A percentile compares a stretch with the other conserved stretches of the same genome.
Evolutionary conservation across 2,888 invertebrate species (phyloP).

Genomic region (Nasonovia ribisnigri): DNA sequence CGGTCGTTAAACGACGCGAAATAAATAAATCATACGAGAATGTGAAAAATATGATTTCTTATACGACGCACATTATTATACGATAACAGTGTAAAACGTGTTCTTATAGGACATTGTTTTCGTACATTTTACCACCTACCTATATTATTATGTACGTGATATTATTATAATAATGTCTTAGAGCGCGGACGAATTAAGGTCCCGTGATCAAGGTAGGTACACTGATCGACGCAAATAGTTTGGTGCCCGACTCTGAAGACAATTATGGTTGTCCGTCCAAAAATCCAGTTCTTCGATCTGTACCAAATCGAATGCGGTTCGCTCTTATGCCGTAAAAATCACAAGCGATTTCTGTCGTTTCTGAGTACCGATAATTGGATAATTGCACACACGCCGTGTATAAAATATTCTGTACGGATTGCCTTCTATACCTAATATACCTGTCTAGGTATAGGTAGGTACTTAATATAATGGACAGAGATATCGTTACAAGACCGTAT

Average conservation of each 20-base stretch:
- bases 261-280: not conserved
- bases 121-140: not conserved
- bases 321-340: not conserved
- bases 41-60: constrained; percentile 19
- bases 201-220: not conserved
- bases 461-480: not conserved
- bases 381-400: not conserved
- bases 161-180: not conserved
- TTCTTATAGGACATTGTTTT: constrained; percentile 12
- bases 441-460: not conserved
- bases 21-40: not conserved
- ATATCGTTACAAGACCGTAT: not conserved
- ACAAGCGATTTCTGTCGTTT: not conserved
- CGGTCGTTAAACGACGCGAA: not conserved
- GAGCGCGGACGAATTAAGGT: not conserved
- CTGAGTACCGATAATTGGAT: not conserved
- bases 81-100: not conserved
- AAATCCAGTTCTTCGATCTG: not conserved
- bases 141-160: not conserved
- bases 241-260: not conserved
- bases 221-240: not conserved
- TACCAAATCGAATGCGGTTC: not conserved
- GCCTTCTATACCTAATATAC: not conserved
- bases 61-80: not conserved
- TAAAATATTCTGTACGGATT: not conserved